phyloP scores from a whole-genome alignment of 2,888 invertebrate species.

The Bombylius discolor region DNA sequence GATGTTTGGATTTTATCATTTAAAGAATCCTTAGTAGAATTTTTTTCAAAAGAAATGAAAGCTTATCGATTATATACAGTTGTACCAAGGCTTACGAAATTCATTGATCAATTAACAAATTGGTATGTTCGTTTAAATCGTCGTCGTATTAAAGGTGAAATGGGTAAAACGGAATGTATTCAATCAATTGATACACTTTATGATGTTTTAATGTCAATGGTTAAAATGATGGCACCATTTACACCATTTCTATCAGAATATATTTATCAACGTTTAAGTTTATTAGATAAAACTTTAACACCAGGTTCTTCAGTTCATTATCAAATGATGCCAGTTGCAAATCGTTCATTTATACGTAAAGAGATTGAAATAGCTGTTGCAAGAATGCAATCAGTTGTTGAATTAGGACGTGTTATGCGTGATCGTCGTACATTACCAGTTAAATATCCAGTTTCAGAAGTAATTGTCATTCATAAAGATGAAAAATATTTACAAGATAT shows the following conservation, averaged over 20 bases:
- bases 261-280: slow-evolving; percentile 80
- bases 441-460: slow-evolving; percentile 91
- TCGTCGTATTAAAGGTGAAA: slow-evolving; percentile 85
- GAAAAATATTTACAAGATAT: slow-evolving; percentile 63
- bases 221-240: slow-evolving; percentile 91
- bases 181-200: slow-evolving; percentile 79
- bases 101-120: slow-evolving; percentile 95
- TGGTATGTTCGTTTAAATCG: slow-evolving; percentile 98
- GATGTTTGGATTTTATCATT: slow-evolving; percentile 96
- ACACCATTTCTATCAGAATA: slow-evolving; percentile 92
- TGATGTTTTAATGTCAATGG: slow-evolving; percentile 76
- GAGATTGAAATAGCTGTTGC: slow-evolving; percentile 81
- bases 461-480: slow-evolving; percentile 88
- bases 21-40: slow-evolving; percentile 81
- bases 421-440: slow-evolving; percentile 89
- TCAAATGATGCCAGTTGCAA: slow-evolving; percentile 71
- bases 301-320: slow-evolving; percentile 75
- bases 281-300: slow-evolving; percentile 41
- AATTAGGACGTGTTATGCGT: slow-evolving; percentile 81
- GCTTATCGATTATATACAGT: slow-evolving; percentile 92
- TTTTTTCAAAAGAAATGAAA: slow-evolving; percentile 85
- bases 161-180: slow-evolving; percentile 64
- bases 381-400: slow-evolving; percentile 90
- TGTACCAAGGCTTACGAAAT: slow-evolving; percentile 82
- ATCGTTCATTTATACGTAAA: slow-evolving; percentile 57